phyloP scores from a whole-genome alignment of 2,888 invertebrate genomes.

The Apamea epomidion region DNA sequence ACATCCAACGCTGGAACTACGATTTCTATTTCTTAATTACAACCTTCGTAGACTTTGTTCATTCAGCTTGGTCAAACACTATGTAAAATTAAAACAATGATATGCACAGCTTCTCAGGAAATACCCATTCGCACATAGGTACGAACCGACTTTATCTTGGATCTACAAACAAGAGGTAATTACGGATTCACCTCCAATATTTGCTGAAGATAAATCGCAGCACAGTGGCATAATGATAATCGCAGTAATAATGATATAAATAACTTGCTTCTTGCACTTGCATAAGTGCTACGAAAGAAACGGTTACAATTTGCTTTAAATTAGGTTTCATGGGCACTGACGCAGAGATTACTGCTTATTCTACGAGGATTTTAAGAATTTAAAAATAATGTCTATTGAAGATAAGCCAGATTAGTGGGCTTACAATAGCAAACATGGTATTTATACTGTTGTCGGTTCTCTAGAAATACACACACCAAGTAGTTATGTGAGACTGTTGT shows the following conservation, averaged over 20 bases:
- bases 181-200: conserved; percentile 86
- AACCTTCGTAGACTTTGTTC: conserved; percentile 34
- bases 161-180: conserved; percentile 83
- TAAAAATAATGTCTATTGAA: conserved; percentile 48
- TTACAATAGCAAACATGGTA: conserved; percentile 55
- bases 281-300: conserved; percentile 40
- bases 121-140: conserved; percentile 75
- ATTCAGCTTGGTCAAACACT: conserved; percentile 30
- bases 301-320: conserved; percentile 33
- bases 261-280: conserved; percentile 54
- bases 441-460: conserved; percentile 53
- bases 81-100: conserved; percentile 63
- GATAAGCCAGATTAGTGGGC: conserved; percentile 63
- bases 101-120: conserved; percentile 68
- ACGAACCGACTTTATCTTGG: conserved; percentile 82
- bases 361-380: conserved; percentile 27
- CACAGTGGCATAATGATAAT: conserved; percentile 80
- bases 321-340: neutral
- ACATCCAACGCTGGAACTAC: conserved; percentile 32
- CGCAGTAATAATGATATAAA: conserved; percentile 71
- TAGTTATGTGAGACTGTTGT: conserved; percentile 35
- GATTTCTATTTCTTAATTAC: conserved; percentile 40
- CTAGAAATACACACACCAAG: conserved; percentile 43
- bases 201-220: conserved; percentile 85
- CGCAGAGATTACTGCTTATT: conserved; percentile 15